Evolutionary conservation across 2,888 invertebrate species (phyloP).

Genomic region (Dynastes tityus): DNA sequence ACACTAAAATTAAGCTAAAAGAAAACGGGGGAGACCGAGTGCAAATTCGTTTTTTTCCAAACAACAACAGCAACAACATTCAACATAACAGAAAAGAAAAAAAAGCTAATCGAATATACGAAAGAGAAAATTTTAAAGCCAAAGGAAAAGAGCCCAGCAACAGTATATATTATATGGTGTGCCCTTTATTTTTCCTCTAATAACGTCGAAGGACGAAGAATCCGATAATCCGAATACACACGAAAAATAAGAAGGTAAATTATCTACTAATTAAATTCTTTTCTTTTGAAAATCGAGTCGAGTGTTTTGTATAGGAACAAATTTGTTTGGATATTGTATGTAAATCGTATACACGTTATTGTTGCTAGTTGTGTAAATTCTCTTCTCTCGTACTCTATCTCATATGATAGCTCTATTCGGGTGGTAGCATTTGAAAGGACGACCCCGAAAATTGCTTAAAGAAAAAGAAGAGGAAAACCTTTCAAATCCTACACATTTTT

Average conservation of each 20-base stretch:
- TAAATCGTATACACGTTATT: slow-evolving; percentile 14
- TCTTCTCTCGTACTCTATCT: slow-evolving; percentile 36
- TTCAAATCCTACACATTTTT: slow-evolving; percentile 28
- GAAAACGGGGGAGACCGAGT: neutral
- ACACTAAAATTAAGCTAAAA: neutral
- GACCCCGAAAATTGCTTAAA: neutral
- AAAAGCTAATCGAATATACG: neutral
- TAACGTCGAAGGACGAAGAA: slow-evolving; percentile 30
- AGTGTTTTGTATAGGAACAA: too few species aligned
- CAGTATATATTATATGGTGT: neutral
- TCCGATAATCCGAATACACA: slow-evolving; percentile 9
- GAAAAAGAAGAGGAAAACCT: slow-evolving; percentile 3
- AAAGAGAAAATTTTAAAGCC: neutral
- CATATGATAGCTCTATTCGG: neutral
- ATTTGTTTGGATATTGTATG: slow-evolving; percentile 15
- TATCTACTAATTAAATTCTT: slow-evolving; percentile 16
- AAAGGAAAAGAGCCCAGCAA: slow-evolving; percentile 2
- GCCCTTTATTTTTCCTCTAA: neutral
- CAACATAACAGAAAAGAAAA: neutral
- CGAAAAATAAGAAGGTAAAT: slow-evolving; percentile 29
- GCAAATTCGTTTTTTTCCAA: neutral
- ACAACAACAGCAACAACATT: neutral
- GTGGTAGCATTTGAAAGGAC: slow-evolving; percentile 31
- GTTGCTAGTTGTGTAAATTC: slow-evolving; percentile 45
- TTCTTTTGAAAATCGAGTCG: neutral